Base-by-base conservation (phyloP, 1,140 invertebrate species). In the Achatina immaculata region DNA sequence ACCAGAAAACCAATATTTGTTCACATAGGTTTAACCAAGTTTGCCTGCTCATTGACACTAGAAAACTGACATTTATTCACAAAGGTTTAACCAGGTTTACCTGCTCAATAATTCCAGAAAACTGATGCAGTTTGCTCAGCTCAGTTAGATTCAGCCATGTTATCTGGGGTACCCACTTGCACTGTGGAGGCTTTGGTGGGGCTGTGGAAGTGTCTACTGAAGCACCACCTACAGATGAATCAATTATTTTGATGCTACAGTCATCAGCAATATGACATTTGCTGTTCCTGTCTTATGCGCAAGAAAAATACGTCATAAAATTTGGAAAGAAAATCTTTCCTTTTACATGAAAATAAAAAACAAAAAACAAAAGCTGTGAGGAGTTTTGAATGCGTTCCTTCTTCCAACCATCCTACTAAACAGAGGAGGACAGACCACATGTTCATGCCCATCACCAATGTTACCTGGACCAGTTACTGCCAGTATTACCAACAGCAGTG, bases 81-180 rank as follows among this genome's bases (percentile, higher is more conserved):
- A n/a, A n/a, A n/a, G n/a, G n/a, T n/a, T n/a, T n/a, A n/a, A n/a
- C n/a, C n/a, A n/a, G n/a, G n/a, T 65, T 24, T 78, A 95, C 95
- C 91, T 96, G 96, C 16, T 93, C 94, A 4, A 98, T 90, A 73
- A 99, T 94, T 74, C 95, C 94, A 9, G 93, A 93, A 90, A 99
- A 99, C 40, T 93, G 94, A 38, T 95, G 93, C 9, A 98, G 91
- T 90, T 97, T 97, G 87, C 95, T 96, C 4, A 99, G 95, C 91
- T 98, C 97, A 0, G 99, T 97, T 74, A 99, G 92, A 93, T 99
- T 99, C 28, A 99, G 90, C 98, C 98, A 99, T 0, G 97, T 98
- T 58, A 98, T 95, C 86, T 99, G 97, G 14, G 97, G 92, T 86
- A 99, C 97, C 98, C 98, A 99, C 86, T 94, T 94, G 88, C 97